These are phyloP conservation scores for Geophilus truncorum DNA, from an alignment of 2,888 invertebrate genomes.

Conservation along the genomic window DNA sequence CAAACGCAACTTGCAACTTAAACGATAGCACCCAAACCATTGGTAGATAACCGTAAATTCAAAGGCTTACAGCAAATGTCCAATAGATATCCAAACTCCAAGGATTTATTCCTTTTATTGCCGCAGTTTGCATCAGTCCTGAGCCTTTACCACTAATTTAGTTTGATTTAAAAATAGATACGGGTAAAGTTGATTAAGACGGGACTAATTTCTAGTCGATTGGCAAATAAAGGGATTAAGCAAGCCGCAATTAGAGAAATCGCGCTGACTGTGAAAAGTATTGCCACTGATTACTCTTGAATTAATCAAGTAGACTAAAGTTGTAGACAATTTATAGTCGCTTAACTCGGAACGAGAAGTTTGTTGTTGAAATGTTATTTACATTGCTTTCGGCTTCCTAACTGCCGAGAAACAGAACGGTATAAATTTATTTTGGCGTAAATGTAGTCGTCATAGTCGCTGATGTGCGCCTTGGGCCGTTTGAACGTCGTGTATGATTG, in stretches of 20 bases:
- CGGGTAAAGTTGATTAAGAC: neutral
- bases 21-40: too few relatives aligned
- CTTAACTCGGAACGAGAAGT: too few relatives aligned
- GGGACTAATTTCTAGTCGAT: neutral
- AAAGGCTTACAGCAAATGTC: too few relatives aligned
- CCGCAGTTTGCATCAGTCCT: neutral
- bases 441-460: neutral
- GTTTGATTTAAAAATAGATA: neutral
- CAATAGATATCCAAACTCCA: too few relatives aligned
- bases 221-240: neutral
- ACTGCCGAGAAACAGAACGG: neutral
- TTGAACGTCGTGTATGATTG: slow-evolving; percentile 13
- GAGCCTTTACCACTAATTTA: neutral
- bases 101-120: too few relatives aligned
- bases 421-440: slow-evolving; percentile 18
- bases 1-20: too few relatives aligned
- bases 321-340: too few relatives aligned
- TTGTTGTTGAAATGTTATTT: neutral
- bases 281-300: too few relatives aligned
- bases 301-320: too few relatives aligned
- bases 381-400: neutral
- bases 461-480: slow-evolving; percentile 5
- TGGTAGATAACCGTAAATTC: too few relatives aligned
- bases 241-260: neutral
- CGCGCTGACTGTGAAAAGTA: neutral